Evolutionary conservation across 2,888 invertebrate species (phyloP).

Genomic region (Volucella inflata): DNA sequence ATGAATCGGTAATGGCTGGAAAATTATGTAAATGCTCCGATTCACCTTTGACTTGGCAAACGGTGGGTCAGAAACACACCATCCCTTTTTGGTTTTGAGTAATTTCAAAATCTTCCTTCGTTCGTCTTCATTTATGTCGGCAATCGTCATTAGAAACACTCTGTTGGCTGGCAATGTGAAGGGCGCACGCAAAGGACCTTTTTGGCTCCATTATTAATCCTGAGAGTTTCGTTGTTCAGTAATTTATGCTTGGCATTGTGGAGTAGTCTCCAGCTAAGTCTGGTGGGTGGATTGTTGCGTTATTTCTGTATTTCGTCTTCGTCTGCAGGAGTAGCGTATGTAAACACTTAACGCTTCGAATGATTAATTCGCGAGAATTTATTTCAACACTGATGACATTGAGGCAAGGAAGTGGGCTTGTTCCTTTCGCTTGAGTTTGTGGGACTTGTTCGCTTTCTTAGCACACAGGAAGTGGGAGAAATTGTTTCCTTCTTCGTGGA

Average conservation of each 20-base stretch:
- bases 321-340: slow-evolving; percentile 38
- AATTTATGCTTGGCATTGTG: slow-evolving; percentile 63
- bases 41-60: slow-evolving; percentile 62
- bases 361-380: slow-evolving; percentile 72
- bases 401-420: slow-evolving; percentile 61
- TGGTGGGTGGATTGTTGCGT: slow-evolving; percentile 41
- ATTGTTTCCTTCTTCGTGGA: slow-evolving; percentile 58
- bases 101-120: slow-evolving; percentile 27
- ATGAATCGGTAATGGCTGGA: slow-evolving; percentile 74
- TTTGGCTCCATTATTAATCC: slow-evolving; percentile 69
- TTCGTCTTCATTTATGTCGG: neutral
- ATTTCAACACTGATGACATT: slow-evolving; percentile 61
- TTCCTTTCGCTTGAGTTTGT: slow-evolving; percentile 39
- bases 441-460: slow-evolving; percentile 37
- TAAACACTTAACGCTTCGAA: slow-evolving; percentile 62
- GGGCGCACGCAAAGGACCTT: slow-evolving; percentile 47
- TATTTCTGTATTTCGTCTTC: neutral
- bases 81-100: slow-evolving; percentile 4
- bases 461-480: slow-evolving; percentile 57
- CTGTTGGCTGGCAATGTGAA: slow-evolving; percentile 27
- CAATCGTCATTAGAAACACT: slow-evolving; percentile 61
- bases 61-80: slow-evolving; percentile 38
- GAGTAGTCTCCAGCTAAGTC: slow-evolving; percentile 30
- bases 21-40: slow-evolving; percentile 73
- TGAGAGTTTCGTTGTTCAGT: slow-evolving; percentile 62